A percentile compares a stretch with the other conserved stretches of the same genome.
Conservation (phyloP, 2,888 invertebrate species). For the Apomyelois bistriatella region DNA sequence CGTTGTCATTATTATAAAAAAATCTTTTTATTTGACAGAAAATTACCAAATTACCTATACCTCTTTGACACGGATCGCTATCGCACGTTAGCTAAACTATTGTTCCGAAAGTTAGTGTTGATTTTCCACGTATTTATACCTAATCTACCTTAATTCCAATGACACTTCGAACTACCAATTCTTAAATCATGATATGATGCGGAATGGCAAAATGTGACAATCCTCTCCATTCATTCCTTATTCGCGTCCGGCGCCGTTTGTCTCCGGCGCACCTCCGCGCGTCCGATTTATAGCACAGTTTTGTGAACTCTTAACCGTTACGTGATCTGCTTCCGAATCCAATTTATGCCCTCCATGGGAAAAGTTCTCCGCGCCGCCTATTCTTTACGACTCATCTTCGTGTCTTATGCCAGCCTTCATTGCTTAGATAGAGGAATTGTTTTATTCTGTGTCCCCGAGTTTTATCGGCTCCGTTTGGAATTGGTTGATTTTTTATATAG, state of each 20-base stretch:
- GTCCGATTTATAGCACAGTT: conserved; percentile 79
- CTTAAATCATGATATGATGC: too few species aligned
- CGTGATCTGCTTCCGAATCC: conserved; percentile 79
- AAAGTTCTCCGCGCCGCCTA: conserved; percentile 65
- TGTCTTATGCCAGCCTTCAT: conserved; percentile 40
- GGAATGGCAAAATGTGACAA: background rate
- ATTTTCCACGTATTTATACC: too few species aligned
- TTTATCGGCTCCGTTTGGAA: background rate
- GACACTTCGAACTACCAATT: too few species aligned
- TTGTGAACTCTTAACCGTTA: conserved; percentile 80
- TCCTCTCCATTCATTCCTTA: conserved; percentile 21
- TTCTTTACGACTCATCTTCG: conserved; percentile 71
- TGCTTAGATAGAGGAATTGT: conserved; percentile 38
- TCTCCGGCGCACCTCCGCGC: conserved; percentile 77
- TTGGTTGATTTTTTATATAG: background rate
- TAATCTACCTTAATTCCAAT: too few species aligned
- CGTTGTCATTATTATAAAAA: too few species aligned
- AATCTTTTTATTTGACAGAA: too few species aligned
- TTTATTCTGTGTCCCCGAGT: conserved; percentile 24
- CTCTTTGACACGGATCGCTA: too few species aligned
- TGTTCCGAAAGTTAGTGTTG: too few species aligned
- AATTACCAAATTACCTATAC: too few species aligned
- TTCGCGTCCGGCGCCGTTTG: conserved; percentile 67
- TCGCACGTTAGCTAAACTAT: too few species aligned
- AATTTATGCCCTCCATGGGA: conserved; percentile 77